Evolutionary conservation across 35 echinoderm and acorn worm species (phyloP), one percentile per base, ranked within the genome.

Genomic region (Lytechinus variegatus): DNA sequence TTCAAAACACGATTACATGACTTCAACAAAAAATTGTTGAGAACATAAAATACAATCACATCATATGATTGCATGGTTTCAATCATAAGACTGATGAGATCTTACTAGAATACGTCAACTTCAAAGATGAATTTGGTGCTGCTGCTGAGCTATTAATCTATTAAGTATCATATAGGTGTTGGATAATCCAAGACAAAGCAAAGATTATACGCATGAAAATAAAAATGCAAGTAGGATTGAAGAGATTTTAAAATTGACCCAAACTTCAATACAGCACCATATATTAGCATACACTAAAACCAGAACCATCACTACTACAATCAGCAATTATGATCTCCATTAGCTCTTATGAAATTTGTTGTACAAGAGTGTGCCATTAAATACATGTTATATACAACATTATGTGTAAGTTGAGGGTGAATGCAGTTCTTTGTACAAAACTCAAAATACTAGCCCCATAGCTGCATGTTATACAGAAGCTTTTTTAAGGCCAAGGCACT

Each of bases 381-480:
- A 79, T 79, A 79, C 66, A 79, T 79, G n/a, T 14, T 79, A 79
- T 79, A 79, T 79, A 79, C 66, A 79, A 79, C 66, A 79, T 24
- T 4, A 79, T 79, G 21, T 79, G 14, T 21, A 56, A 9, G 1
- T 56, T 9, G 2, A 11, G 56, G 1, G 13, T n/a, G 66, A 79
- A 79, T 79, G 66, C 66, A 79, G 66, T 79, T 79, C 19, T 79
- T 79, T 79, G 66, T 79, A 79, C 66, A 79, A 71, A 79, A 79
- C 66, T 79, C 66, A 79, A 79, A 79, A 79, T 79, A 24, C 66
- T 79, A 79, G 66, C 19, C 66, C n/a, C 66, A 79, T 79, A 79
- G 66, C 66, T 24, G 66, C 66, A 79, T 79, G 66, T 79, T 24
- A n/a, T 79, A 79, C 7, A 79, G 19, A 24, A 79, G 66, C 66